Evolutionary conservation across 2,888 invertebrate species (phyloP).

Genomic region (Oxytorus armatus): DNA sequence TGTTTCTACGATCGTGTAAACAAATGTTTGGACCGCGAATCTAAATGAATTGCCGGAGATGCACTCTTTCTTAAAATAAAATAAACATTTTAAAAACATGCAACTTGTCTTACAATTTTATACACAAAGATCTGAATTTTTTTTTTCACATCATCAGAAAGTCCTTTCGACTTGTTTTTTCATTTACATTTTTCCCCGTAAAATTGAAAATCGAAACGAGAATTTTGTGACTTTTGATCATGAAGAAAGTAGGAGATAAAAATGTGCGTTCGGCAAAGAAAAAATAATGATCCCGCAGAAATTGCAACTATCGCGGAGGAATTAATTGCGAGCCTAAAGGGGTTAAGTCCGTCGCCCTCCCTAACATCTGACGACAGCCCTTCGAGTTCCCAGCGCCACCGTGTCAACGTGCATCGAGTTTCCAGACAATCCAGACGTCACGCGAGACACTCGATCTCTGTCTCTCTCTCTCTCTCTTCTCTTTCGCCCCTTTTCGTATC

Average conservation of each 20-base stretch:
- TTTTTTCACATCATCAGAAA: slow-evolving; percentile 9
- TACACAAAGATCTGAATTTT: too few species aligned
- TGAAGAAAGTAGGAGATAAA: not conserved
- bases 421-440: slow-evolving; percentile 69
- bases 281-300: not conserved
- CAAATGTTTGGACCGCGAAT: too few species aligned
- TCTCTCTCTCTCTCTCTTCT: slow-evolving; percentile 18
- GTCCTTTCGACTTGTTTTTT: too few species aligned
- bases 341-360: slow-evolving; percentile 30
- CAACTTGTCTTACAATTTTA: too few species aligned
- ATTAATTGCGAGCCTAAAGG: slow-evolving; percentile 30
- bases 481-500: slow-evolving; percentile 12
- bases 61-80: too few species aligned
- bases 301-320: slow-evolving; percentile 15
- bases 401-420: slow-evolving; percentile 70
- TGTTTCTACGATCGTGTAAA: too few species aligned
- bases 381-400: slow-evolving; percentile 55
- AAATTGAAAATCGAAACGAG: too few species aligned
- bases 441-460: slow-evolving; percentile 64
- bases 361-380: slow-evolving; percentile 46
- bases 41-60: too few species aligned
- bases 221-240: too few species aligned
- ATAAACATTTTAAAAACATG: too few species aligned
- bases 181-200: too few species aligned
- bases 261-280: not conserved